Evolutionary conservation across 2,888 invertebrate genomes (phyloP).

Genomic region (Heteropelma amictum): DNA sequence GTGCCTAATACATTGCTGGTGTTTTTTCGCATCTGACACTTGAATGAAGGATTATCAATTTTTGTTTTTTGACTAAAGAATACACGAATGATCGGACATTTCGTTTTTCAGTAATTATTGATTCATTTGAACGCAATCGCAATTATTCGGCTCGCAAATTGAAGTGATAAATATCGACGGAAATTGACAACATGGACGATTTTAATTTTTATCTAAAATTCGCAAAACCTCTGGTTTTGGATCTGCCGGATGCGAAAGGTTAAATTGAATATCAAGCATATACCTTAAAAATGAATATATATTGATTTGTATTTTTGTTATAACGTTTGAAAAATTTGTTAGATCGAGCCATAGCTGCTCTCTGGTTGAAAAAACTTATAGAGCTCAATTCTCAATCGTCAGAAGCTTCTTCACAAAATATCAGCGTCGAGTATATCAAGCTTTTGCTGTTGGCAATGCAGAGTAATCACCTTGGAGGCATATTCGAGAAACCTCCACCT

Average conservation of each 20-base stretch:
- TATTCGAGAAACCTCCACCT: constrained; percentile 76
- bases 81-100: too few species aligned
- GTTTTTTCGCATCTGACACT: too few species aligned
- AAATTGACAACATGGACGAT: constrained; percentile 62
- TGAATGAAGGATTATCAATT: too few species aligned
- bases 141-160: background rate
- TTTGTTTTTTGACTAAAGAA: too few species aligned
- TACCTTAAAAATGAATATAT: too few species aligned
- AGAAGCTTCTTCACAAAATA: constrained; percentile 57
- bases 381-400: constrained; percentile 41
- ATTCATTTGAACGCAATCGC: background rate
- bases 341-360: constrained; percentile 76
- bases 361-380: constrained; percentile 77
- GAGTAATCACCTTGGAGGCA: constrained; percentile 74
- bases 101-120: background rate
- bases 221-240: constrained; percentile 76
- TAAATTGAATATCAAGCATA: constrained; percentile 48
- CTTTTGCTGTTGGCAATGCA: constrained; percentile 78
- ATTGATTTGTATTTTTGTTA: background rate
- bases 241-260: constrained; percentile 76
- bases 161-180: background rate
- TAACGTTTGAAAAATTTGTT: background rate
- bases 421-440: constrained; percentile 77
- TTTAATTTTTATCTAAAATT: constrained; percentile 77
- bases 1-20: too few species aligned